Evolutionary conservation across 2,797 vertebrate species (phyloP).

Genomic region (Muraenolepis orangiensis): DNA sequence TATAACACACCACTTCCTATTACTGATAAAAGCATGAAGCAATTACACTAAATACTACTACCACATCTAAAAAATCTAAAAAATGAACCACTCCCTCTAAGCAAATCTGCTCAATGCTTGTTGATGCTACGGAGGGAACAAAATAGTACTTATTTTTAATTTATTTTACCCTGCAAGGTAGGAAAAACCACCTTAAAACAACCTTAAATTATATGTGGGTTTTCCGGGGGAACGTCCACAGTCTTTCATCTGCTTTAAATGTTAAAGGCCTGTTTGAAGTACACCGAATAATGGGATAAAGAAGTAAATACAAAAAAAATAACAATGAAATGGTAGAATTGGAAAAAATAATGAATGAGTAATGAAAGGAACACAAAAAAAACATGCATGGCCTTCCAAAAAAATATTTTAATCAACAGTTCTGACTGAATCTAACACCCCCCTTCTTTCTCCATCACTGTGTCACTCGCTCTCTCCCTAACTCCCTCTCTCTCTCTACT

Average conservation of each 20-base stretch:
- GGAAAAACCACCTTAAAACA: neutral
- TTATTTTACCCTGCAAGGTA: conserved; percentile 9
- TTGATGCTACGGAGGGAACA: neutral
- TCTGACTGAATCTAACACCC: neutral
- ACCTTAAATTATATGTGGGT: conserved; percentile 9
- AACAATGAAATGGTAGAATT: conserved; percentile 20
- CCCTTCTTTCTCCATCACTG: conserved; percentile 8
- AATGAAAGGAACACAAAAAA: conserved; percentile 5
- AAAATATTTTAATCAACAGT: neutral
- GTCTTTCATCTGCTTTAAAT: conserved; percentile 42
- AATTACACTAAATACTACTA: neutral
- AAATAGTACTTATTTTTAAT: neutral
- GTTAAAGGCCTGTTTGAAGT: conserved; percentile 30
- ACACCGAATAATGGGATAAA: conserved; percentile 33
- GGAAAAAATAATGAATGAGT: conserved; percentile 7
- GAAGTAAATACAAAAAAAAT: conserved; percentile 11
- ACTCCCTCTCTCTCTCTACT: conserved; percentile 24
- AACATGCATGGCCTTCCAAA: neutral
- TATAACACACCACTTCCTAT: neutral
- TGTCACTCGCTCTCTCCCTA: neutral
- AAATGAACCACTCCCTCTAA: too few species aligned
- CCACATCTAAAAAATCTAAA: too few species aligned
- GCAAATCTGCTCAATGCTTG: neutral
- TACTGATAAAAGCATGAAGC: neutral
- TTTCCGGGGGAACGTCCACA: conserved; percentile 20